Evolutionary conservation across 2,888 invertebrate genomes (phyloP).

Genomic region (Cryptocephalus primarius): DNA sequence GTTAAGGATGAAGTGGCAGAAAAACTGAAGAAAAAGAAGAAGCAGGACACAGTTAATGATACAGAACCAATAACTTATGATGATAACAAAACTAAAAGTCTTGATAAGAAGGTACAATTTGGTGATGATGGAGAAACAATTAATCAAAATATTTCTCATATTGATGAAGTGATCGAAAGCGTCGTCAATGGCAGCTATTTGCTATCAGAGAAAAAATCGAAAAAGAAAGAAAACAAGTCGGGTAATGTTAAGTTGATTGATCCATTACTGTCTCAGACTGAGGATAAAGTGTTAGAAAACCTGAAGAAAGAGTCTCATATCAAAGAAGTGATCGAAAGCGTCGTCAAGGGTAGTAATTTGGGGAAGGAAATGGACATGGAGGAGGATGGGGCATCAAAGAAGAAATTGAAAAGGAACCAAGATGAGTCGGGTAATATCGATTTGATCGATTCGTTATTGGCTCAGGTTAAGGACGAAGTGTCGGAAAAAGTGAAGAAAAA

Average conservation of each 20-base stretch:
- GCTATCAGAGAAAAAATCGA: background rate
- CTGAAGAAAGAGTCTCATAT: background rate
- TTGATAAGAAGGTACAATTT: constrained; percentile 5
- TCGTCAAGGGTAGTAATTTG: constrained; percentile 1
- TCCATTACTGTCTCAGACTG: background rate
- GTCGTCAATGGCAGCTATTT: constrained; percentile 1
- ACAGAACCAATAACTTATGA: background rate
- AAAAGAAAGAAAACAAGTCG: background rate
- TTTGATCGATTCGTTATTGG: background rate
- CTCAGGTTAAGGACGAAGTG: background rate
- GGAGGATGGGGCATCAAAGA: background rate
- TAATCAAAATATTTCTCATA: background rate
- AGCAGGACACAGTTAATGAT: background rate
- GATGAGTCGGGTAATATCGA: background rate
- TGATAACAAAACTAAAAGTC: background rate
- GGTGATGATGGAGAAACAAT: constrained; percentile 1
- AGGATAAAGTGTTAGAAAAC: background rate
- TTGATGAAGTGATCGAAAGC: background rate
- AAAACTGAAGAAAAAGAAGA: background rate
- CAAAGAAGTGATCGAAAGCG: background rate
- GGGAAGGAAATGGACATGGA: constrained; percentile 2
- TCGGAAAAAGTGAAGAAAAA: background rate
- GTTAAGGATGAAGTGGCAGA: background rate
- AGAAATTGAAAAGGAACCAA: background rate
- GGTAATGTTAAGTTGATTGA: background rate